Base-by-base conservation (phyloP, 2,113 vertebrate species). In the Macquaria australasica region DNA sequence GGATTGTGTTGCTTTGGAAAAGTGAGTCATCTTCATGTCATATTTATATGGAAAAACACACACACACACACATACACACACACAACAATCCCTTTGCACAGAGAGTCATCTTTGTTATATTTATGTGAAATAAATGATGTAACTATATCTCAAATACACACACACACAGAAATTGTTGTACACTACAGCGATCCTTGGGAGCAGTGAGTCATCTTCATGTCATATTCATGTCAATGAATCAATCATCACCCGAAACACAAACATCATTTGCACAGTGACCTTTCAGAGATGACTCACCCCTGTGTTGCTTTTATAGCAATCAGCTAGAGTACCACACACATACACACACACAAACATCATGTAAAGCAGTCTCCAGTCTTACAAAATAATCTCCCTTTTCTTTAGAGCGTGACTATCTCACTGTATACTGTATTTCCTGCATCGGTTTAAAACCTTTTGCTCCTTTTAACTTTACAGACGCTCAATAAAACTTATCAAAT, bases 251-350 rank as follows among this genome's bases (percentile, higher is more conserved):
- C 28, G 18, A 83, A 89, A 86, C 86, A 74, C 79, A 86, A 81
- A 86, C 85, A 88, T 90, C 53, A 81, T 86, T 86, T 90, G 73
- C 89, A 91, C 76, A 81, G 48, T 89, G 89, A 92, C 90, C 87
- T 91, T 93, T 91, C n/a, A 73, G 41, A 79, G 75, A 86, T 93
- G 89, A 92, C 77, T 89, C 92, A 91, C 82, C 56, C 79, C 74
- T 62, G 50, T 62, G 76, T 31, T 63, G 58, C 62, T 64, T 91
- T 86, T 63, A 79, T 21, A 83, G 69, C 68, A 91, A 93, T 84
- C 86, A 90, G 60, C 25, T 25, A 66, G 8, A 31, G 14, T 21
- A 67, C 21, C 18, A 0, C 71, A 68, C 82, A 77, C 67, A 67
- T 53, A 71, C 25, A 73, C 68, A 68, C 73, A 70, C 20, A 37